Percentiles rank a stretch among this genome's conserved stretches.
phyloP scores from a whole-genome alignment of 1,140 invertebrate genomes.

The Helicoverpa armigera region DNA sequence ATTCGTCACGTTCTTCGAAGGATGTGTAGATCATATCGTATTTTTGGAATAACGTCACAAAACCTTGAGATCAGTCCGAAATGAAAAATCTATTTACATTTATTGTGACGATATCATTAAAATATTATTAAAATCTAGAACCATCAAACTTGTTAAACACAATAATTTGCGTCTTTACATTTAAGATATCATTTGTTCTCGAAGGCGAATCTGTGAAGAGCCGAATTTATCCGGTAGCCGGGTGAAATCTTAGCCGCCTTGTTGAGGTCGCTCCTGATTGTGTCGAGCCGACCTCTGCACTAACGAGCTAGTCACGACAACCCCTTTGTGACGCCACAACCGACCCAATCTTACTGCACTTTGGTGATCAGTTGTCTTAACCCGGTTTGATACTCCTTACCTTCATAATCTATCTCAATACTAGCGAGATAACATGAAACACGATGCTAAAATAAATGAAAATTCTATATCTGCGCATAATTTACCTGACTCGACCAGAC shows the following conservation, averaged over 20 bases:
- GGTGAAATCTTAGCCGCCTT: constrained; percentile 59
- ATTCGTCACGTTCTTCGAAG: not conserved
- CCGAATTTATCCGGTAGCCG: constrained; percentile 50
- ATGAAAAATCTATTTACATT: not conserved
- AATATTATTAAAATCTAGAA: not conserved
- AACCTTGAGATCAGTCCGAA: no score
- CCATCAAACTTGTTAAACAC: not conserved
- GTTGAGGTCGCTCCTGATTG: constrained; percentile 64
- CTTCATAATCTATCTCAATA: not conserved
- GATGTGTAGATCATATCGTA: not conserved
- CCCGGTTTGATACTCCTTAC: not conserved
- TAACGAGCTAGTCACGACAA: constrained; percentile 67
- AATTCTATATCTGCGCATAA: not conserved
- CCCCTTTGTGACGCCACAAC: constrained; percentile 57
- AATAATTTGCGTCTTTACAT: not conserved
- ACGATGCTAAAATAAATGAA: not conserved
- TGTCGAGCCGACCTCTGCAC: constrained; percentile 61
- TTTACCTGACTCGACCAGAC: not conserved
- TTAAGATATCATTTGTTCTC: constrained; percentile 10
- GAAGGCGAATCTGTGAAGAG: not conserved
- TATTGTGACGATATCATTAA: not conserved
- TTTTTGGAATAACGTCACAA: not conserved
- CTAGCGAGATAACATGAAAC: not conserved
- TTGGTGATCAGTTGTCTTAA: constrained; percentile 29
- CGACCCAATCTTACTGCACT: constrained; percentile 62